A percentile compares a stretch with the other conserved stretches of the same genome.
phyloP scores from a whole-genome alignment of 2,888 invertebrate species.

The Hyposoter didymator region DNA sequence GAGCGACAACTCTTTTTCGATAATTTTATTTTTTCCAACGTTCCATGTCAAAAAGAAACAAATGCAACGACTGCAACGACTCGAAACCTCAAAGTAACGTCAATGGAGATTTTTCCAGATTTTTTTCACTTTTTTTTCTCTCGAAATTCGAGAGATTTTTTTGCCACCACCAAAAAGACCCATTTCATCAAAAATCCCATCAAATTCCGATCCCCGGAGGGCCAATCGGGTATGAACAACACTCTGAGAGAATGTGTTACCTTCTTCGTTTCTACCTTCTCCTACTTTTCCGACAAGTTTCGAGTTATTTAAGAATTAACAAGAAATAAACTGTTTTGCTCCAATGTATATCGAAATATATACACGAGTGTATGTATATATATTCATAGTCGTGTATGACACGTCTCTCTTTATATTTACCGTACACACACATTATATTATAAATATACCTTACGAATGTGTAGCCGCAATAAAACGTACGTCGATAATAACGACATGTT shows the following conservation, averaged over 20 bases:
- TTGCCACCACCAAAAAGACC: no score
- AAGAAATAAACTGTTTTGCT: conserved; percentile 56
- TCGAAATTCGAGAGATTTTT: no score
- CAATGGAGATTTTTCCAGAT: no score
- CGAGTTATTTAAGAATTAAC: not conserved
- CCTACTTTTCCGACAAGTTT: not conserved
- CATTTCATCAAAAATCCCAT: no score
- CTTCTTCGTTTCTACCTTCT: not conserved
- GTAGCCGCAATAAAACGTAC: conserved; percentile 59
- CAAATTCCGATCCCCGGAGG: no score
- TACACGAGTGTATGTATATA: conserved; percentile 21
- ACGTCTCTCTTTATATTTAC: conserved; percentile 73
- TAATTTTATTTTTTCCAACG: no score
- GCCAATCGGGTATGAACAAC: not conserved
- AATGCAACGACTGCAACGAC: no score
- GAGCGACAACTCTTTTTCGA: no score
- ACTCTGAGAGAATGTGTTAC: not conserved
- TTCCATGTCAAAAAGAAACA: no score
- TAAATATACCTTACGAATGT: conserved; percentile 58
- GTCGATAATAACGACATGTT: conserved; percentile 45
- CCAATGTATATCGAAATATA: conserved; percentile 74
- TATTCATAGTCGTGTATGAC: conserved; percentile 75
- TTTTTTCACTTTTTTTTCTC: no score
- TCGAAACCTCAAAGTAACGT: no score
- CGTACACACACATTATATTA: conserved; percentile 62